phyloP scores from a whole-genome alignment of 2,888 invertebrate genomes.

The Autographa pulchrina region DNA sequence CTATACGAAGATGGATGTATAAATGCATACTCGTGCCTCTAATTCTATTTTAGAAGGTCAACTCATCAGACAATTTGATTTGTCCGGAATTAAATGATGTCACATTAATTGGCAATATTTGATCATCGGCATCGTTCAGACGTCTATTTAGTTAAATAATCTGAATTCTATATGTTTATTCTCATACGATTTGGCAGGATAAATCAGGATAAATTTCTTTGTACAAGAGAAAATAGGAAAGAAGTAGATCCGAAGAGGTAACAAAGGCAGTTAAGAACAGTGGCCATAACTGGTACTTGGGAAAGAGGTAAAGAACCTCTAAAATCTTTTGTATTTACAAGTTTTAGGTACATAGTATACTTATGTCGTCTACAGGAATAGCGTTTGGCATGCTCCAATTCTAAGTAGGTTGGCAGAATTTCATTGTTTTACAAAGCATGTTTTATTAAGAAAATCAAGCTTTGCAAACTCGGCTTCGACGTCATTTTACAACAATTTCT shows the following conservation, averaged over 20 bases:
- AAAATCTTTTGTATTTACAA: no score
- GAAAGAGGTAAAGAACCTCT: no score
- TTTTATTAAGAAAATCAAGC: background rate
- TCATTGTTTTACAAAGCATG: background rate
- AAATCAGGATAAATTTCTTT: no score
- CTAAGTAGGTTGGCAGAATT: background rate
- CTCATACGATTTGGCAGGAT: no score
- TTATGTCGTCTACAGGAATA: background rate
- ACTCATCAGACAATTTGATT: conserved; percentile 31
- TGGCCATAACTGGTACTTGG: no score
- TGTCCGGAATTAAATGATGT: conserved; percentile 21
- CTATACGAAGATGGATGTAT: background rate
- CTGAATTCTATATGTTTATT: no score
- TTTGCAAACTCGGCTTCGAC: background rate
- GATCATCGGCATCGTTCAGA: background rate
- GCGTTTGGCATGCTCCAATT: background rate
- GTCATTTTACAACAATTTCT: no score
- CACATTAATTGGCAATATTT: conserved; percentile 6
- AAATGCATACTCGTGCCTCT: conserved; percentile 10
- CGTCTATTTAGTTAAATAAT: background rate
- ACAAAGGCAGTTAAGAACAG: no score
- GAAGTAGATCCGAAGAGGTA: no score
- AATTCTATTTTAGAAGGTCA: conserved; percentile 46
- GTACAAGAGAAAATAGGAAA: no score
- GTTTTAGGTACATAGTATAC: no score